Conservation (phyloP, 2,888 invertebrate species). For the Sabatieria punctata region DNA sequence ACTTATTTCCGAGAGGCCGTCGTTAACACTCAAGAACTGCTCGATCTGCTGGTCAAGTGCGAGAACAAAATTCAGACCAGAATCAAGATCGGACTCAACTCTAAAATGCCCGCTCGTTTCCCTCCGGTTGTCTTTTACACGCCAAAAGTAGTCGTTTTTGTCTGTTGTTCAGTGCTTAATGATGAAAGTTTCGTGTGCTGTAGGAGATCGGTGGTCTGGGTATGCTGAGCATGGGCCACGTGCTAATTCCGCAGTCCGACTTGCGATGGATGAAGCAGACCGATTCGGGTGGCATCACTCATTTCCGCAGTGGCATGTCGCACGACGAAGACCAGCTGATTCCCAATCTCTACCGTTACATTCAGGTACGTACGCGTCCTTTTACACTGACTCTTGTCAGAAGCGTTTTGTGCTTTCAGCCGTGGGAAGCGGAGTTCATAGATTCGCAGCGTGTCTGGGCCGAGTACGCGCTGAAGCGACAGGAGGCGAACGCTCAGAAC, state of each 20-base stretch:
- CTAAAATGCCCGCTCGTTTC: slow-evolving; percentile 99
- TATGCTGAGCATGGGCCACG: slow-evolving; percentile 99
- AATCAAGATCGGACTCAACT: slow-evolving; percentile 98
- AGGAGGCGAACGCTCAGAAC: slow-evolving; percentile 97
- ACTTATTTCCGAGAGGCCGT: slow-evolving; percentile 99
- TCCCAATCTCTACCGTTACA: slow-evolving; percentile 76
- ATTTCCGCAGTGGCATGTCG: slow-evolving; percentile 83
- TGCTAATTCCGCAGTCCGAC: slow-evolving; percentile 72
- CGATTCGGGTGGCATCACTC: slow-evolving; percentile 96
- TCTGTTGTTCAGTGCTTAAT: not conserved
- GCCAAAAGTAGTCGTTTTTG: slow-evolving; percentile 60
- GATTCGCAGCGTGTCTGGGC: slow-evolving; percentile 99
- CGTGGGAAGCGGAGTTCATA: slow-evolving; percentile 99
- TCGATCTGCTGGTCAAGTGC: slow-evolving; percentile 92
- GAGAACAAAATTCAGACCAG: slow-evolving; percentile 88
- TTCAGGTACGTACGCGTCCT: no score
- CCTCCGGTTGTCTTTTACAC: slow-evolving; percentile 99
- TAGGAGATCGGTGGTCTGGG: slow-evolving; percentile 53
- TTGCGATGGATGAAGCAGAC: slow-evolving; percentile 91
- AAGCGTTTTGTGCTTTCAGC: slow-evolving; percentile 49
- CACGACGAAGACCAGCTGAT: slow-evolving; percentile 99
- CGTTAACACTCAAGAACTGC: slow-evolving; percentile 91
- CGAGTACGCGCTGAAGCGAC: slow-evolving; percentile 91
- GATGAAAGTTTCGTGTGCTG: not conserved
- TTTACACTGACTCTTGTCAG: no score